Conservation (phyloP, 1,140 invertebrate genomes). For the Cecropterus lyciades region DNA sequence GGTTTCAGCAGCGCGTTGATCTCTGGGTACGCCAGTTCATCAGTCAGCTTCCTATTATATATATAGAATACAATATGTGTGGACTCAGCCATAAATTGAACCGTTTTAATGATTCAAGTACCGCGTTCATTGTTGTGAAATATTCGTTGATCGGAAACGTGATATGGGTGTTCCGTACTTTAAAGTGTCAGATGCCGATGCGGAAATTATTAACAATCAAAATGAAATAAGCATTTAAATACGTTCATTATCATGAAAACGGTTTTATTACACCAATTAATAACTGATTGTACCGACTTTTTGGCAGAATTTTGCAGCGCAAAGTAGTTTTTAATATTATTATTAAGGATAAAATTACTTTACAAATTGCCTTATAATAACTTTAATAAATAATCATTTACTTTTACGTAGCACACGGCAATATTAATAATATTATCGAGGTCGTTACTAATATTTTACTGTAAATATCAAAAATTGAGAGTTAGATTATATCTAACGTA, state of each 20-base stretch:
- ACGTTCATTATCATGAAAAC: slow-evolving; percentile 32
- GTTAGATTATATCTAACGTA: too few species aligned
- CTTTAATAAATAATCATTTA: too few species aligned
- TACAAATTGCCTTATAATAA: background rate
- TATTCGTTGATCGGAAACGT: slow-evolving; percentile 33
- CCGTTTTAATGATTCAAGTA: slow-evolving; percentile 33
- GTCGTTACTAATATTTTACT: too few species aligned
- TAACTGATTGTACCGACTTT: slow-evolving; percentile 30
- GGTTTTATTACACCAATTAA: slow-evolving; percentile 35
- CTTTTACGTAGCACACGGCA: too few species aligned
- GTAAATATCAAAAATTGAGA: too few species aligned
- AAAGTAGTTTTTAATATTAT: slow-evolving; percentile 19
- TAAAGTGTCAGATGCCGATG: slow-evolving; percentile 31
- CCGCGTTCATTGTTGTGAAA: slow-evolving; percentile 28
- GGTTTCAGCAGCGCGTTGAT: too few species aligned
- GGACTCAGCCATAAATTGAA: slow-evolving; percentile 8
- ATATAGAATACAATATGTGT: slow-evolving; percentile 1
- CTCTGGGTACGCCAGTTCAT: too few species aligned
- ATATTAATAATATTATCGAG: too few species aligned
- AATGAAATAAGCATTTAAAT: slow-evolving; percentile 36
- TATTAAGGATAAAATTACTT: slow-evolving; percentile 8
- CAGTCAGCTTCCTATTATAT: too few species aligned
- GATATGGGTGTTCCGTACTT: slow-evolving; percentile 34
- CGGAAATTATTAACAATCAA: slow-evolving; percentile 35
- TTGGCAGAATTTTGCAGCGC: slow-evolving; percentile 25